A percentile compares a stretch with the other conserved stretches of the same genome.
Conservation (phyloP, 2,888 invertebrate species). For the Bimastos eiseni region DNA sequence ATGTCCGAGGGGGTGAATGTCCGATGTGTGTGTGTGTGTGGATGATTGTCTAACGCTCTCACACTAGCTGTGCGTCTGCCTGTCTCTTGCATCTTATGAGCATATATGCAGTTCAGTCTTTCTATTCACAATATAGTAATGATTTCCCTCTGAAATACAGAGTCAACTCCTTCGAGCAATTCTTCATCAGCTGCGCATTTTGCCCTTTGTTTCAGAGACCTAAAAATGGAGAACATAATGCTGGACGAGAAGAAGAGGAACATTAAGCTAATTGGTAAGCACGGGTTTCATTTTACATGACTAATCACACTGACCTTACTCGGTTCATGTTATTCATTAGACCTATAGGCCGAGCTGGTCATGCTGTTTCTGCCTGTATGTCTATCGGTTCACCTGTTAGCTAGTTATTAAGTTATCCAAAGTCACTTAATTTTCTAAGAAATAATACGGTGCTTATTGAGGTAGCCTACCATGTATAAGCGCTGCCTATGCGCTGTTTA, state of each 20-base stretch:
- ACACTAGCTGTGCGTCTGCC: too few relatives aligned
- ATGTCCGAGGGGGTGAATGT: too few relatives aligned
- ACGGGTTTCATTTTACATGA: background rate
- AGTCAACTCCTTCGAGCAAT: too few relatives aligned
- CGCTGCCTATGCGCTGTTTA: background rate
- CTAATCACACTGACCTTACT: background rate
- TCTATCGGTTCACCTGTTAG: background rate
- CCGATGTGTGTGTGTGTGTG: too few relatives aligned
- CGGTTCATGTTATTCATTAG: background rate
- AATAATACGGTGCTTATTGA: background rate
- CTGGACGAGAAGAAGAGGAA: slow-evolving; percentile 71
- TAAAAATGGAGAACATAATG: slow-evolving; percentile 81
- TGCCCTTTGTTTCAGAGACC: slow-evolving; percentile 66
- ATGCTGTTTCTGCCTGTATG: background rate
- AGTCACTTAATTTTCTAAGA: background rate
- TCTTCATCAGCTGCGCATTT: background rate
- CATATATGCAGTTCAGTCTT: too few relatives aligned
- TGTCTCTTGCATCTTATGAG: too few relatives aligned
- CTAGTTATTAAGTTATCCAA: too few relatives aligned
- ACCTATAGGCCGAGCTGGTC: too few relatives aligned
- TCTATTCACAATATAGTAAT: too few relatives aligned
- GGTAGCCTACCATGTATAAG: background rate
- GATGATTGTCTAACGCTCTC: too few relatives aligned
- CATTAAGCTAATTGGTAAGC: slow-evolving; percentile 71
- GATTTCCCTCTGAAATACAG: too few relatives aligned